These are phyloP conservation scores for Morus bassanus DNA, from an alignment of 2,797 vertebrate species.

Conservation along the genomic window DNA sequence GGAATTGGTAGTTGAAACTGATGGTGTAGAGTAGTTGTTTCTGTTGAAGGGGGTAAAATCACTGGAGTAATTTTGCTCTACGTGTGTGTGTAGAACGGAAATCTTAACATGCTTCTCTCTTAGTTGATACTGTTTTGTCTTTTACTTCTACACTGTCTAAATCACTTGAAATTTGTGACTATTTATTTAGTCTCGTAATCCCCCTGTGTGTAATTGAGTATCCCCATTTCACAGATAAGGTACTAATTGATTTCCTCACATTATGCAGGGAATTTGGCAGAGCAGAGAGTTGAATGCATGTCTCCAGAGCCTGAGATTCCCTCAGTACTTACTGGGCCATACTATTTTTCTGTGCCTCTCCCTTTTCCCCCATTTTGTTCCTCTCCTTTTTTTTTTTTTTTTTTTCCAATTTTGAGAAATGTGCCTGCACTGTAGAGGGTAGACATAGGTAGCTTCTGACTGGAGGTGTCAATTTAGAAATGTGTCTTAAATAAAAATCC, in stretches of 20 bases:
- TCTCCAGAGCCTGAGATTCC: conserved; percentile 53
- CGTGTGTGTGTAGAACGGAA: background rate
- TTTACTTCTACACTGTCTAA: conserved; percentile 31
- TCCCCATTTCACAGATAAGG: conserved; percentile 63
- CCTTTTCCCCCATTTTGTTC: background rate
- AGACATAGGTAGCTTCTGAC: background rate
- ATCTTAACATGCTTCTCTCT: background rate
- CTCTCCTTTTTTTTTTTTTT: background rate
- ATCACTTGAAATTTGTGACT: conserved; percentile 56
- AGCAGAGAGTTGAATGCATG: conserved; percentile 21
- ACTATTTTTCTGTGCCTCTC: background rate
- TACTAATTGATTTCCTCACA: conserved; percentile 60
- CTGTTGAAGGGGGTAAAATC: background rate
- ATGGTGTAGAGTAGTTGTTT: background rate
- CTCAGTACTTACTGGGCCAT: conserved; percentile 9
- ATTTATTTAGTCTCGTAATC: conserved; percentile 60
- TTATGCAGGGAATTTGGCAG: conserved; percentile 63
- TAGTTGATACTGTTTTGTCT: background rate
- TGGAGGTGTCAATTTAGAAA: background rate
- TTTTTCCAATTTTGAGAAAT: background rate
- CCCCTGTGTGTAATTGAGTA: conserved; percentile 56
- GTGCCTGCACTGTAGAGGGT: background rate
- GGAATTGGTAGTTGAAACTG: background rate
- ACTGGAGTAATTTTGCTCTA: background rate
- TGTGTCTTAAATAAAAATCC: background rate